phyloP scores from a whole-genome alignment of 2,797 vertebrate genomes.

The Hyperoplus immaculatus region DNA sequence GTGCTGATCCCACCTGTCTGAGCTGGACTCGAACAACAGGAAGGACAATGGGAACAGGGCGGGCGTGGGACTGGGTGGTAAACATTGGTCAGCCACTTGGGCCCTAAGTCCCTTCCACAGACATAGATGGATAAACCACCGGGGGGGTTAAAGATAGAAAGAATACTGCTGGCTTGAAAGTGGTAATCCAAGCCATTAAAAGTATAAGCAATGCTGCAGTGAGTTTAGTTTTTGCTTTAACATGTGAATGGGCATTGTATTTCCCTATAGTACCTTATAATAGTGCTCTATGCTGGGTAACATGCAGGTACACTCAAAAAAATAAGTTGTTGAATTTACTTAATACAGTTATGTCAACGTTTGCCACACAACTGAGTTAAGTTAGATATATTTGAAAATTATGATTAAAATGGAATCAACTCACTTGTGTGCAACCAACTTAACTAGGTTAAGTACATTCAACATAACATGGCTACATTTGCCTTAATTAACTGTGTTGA shows the following conservation, averaged over 20 bases:
- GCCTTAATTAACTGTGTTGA: too few relatives aligned
- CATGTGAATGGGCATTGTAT: neutral
- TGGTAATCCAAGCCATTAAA: neutral
- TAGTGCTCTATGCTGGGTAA: slow-evolving; percentile 20
- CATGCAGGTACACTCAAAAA: too few relatives aligned
- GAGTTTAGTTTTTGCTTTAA: neutral
- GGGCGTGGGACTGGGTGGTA: slow-evolving; percentile 65
- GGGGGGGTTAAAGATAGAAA: neutral
- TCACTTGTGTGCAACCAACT: too few relatives aligned
- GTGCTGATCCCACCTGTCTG: slow-evolving; percentile 76
- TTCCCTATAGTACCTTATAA: neutral
- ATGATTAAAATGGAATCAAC: too few relatives aligned
- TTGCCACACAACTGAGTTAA: too few relatives aligned
- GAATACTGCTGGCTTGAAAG: neutral
- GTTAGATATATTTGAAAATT: too few relatives aligned
- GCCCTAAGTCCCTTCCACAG: slow-evolving; percentile 31
- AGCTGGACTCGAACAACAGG: slow-evolving; percentile 57
- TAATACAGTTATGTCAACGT: too few relatives aligned
- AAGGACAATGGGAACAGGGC: slow-evolving; percentile 64
- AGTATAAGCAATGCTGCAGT: neutral
- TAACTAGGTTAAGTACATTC: too few relatives aligned
- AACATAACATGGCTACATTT: too few relatives aligned
- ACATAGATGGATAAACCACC: slow-evolving; percentile 10
- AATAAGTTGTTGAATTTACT: too few relatives aligned
- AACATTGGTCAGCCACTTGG: slow-evolving; percentile 45